These are phyloP conservation scores for Falco concolor DNA, from an alignment of 2,797 vertebrate species.

Conservation along the genomic window DNA sequence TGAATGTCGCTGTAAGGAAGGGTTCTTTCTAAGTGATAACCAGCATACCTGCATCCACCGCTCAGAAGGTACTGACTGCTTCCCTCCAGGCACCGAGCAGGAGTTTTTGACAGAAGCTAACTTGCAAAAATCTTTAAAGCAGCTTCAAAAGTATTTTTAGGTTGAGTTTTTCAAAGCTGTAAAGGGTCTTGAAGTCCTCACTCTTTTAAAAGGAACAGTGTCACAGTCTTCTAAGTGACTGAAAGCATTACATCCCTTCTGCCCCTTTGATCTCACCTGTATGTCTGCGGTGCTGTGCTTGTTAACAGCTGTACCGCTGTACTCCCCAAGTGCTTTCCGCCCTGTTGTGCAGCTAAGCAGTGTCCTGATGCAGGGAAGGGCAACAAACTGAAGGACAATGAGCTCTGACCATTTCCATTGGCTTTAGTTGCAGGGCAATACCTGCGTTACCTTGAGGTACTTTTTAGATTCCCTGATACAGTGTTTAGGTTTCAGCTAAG, in stretches of 20 bases:
- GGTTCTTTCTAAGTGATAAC: slow-evolving; percentile 97
- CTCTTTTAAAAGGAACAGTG: not conserved
- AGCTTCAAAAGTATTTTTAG: not conserved
- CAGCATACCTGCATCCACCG: slow-evolving; percentile 98
- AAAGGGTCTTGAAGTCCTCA: not conserved
- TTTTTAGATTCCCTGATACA: not conserved
- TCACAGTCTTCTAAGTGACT: not conserved
- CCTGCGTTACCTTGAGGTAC: not conserved
- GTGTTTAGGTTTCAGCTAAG: slow-evolving; percentile 16
- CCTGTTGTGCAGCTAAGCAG: not conserved
- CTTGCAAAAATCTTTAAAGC: not conserved
- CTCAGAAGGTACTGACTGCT: slow-evolving; percentile 83
- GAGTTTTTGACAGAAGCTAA: not conserved
- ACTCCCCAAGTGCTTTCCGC: not conserved
- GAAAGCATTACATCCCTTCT: not conserved
- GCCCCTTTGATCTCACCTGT: not conserved
- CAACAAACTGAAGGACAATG: not conserved
- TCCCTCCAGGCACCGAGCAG: not conserved
- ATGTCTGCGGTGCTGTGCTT: not conserved
- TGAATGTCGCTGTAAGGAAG: slow-evolving; percentile 90
- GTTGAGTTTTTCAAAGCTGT: not conserved
- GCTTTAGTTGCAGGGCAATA: not conserved
- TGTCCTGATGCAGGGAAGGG: not conserved
- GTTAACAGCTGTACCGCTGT: not conserved
- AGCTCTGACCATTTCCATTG: not conserved